Evolutionary conservation across 1,140 invertebrate genomes (phyloP), one percentile per base, ranked within the genome.

Genomic region (Bilobella aurantiaca): DNA sequence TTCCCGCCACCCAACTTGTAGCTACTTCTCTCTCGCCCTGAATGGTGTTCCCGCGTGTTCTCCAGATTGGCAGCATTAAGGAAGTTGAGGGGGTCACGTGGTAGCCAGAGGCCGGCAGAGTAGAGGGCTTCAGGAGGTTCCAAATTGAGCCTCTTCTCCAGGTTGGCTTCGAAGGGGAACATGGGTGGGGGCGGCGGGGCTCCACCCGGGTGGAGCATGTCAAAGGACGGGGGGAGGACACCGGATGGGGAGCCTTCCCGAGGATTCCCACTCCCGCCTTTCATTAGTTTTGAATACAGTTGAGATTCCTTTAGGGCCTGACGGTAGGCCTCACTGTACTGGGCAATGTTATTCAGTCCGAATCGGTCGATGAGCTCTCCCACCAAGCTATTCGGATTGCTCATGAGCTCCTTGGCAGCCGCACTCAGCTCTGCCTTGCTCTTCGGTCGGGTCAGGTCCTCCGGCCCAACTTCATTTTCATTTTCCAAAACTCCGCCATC

Each of bases 291-390:
- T 72, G 16, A 66, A 58, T 73, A 73, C 25, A 73, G 46, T 28
- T 73, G 71, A 46, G 87, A 90, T 77, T 96, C 93, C 76, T 93
- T 91, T 18, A 96, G 79, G 0, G 93, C 93, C 78, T 95, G 91
- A 69, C 92, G 89, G 73, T 95, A 96, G 16, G 94, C 93, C 78
- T 98, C 93, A 65, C 87, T 93, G 77, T 96, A 97, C 76, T 94
- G 90, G 58, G 91, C 90, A 73, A 96, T 94, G 76, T 92, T 93
- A 67, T 87, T 92, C 29, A 98, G 78, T 0, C 93, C 93, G 75
- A 96, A 94, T 76, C 95, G 93, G 75, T 96, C 91, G 90, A 98
- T 97, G 1, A 97, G 82, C 77, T 98, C 93, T 12, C 91, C 91
- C 28, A 98, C 89, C n/a, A 97, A 79, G 27, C 91, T 90, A 62